phyloP scores from a whole-genome alignment of 1,140 invertebrate species.

The Thaumetopoea pityocampa region DNA sequence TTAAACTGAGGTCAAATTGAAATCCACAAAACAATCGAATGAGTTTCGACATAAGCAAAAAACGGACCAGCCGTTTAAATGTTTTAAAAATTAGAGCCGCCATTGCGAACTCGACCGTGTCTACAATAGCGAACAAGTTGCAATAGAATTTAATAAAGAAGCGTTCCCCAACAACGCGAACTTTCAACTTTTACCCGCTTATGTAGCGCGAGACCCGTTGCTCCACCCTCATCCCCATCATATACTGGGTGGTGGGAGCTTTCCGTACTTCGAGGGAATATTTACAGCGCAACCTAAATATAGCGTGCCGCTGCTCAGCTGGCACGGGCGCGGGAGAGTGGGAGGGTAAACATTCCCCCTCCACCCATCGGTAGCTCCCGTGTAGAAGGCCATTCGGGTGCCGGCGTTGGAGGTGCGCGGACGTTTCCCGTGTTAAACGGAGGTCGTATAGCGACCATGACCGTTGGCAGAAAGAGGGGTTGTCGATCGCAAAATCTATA shows the following conservation, averaged over 20 bases:
- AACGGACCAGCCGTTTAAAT: conserved; percentile 20
- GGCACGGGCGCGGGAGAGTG: conserved; percentile 48
- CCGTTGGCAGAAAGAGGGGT: conserved; percentile 47
- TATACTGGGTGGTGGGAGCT: conserved; percentile 25
- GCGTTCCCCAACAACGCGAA: conserved; percentile 62
- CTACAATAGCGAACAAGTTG: conserved; percentile 60
- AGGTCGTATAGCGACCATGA: conserved; percentile 53
- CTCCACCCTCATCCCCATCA: conserved; percentile 26
- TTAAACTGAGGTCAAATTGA: conserved; percentile 27
- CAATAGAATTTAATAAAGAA: conserved; percentile 73
- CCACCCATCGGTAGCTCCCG: conserved; percentile 19
- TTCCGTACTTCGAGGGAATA: conserved; percentile 71
- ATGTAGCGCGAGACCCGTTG: conserved; percentile 43
- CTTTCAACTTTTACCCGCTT: conserved; percentile 71
- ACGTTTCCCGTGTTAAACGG: conserved; percentile 39
- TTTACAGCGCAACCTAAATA: conserved; percentile 75
- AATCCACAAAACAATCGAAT: conserved; percentile 32
- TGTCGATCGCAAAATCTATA: conserved; percentile 45
- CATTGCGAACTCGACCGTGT: conserved; percentile 53
- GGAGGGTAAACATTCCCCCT: conserved; percentile 59
- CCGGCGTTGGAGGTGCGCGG: conserved; percentile 49
- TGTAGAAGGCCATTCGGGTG: conserved; percentile 54
- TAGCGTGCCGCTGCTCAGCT: conserved; percentile 71
- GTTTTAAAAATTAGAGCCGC: conserved; percentile 51
- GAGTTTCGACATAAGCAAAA: conserved; percentile 26